Percentiles rank a stretch among this genome's conserved stretches.
Conservation (phyloP, 92 coral and sea anemone species). For the Epizoanthus illoricatus region DNA sequence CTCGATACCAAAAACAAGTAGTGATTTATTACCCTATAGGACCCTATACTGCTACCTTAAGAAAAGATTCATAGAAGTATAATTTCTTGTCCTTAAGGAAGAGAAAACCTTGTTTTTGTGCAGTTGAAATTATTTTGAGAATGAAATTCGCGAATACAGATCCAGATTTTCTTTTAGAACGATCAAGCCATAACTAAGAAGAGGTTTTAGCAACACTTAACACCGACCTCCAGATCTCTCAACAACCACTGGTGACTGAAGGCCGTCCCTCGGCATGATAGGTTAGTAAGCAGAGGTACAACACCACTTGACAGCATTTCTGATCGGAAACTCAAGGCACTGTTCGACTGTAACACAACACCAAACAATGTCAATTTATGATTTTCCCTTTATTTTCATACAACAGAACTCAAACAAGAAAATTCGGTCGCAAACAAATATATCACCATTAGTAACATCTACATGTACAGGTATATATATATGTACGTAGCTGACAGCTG, state of each 20-base stretch:
- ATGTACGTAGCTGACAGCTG: no score
- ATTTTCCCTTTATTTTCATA: not conserved
- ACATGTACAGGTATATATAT: no score
- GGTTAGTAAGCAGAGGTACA: constrained; percentile 73
- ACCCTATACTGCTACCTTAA: no score
- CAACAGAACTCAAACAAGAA: not conserved
- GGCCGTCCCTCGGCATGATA: constrained; percentile 86
- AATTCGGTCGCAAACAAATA: not conserved
- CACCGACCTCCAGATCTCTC: constrained; percentile 88
- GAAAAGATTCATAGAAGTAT: no score
- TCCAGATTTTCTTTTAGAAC: not conserved
- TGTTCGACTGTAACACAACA: constrained; percentile 51
- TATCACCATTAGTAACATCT: no score
- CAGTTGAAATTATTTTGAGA: no score
- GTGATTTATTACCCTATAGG: no score
- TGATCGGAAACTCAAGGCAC: constrained; percentile 47
- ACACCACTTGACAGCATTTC: constrained; percentile 70
- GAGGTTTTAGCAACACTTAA: not conserved
- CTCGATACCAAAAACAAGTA: no score
- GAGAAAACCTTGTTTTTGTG: no score
- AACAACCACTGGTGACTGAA: constrained; percentile 94
- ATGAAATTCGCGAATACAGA: not conserved
- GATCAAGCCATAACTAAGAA: not conserved
- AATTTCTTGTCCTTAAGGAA: no score
- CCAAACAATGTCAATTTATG: not conserved